Evolutionary conservation across 1,140 invertebrate species (phyloP).

Genomic region (Drosophila parabipectinata): DNA sequence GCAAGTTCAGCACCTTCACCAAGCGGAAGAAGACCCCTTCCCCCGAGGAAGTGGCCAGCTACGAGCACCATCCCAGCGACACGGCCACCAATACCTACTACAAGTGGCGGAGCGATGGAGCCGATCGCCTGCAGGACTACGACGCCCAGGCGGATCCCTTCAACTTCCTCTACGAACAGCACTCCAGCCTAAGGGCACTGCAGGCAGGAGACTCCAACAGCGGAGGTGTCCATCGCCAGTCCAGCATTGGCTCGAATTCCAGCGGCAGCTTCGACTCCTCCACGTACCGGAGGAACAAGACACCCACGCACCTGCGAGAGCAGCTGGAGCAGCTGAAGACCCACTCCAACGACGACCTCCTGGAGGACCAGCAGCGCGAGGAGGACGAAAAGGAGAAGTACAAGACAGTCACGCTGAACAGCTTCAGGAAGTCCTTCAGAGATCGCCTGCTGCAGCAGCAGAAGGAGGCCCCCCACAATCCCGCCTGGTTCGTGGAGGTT

Average conservation of each 20-base stretch:
- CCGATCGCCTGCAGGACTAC: constrained; percentile 69
- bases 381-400: constrained; percentile 75
- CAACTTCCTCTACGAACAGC: constrained; percentile 80
- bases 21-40: constrained; percentile 78
- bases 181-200: constrained; percentile 54
- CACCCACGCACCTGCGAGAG: constrained; percentile 65
- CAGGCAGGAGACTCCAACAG: constrained; percentile 10
- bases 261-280: constrained; percentile 74
- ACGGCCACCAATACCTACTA: constrained; percentile 81
- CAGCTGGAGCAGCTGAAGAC: constrained; percentile 77
- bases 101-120: constrained; percentile 76
- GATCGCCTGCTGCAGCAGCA: constrained; percentile 77
- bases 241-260: constrained; percentile 60
- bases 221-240: constrained; percentile 37
- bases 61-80: constrained; percentile 80
- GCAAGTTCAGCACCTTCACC: constrained; percentile 80
- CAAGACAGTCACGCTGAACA: constrained; percentile 79
- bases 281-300: constrained; percentile 75
- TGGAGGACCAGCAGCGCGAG: constrained; percentile 57
- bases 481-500: constrained; percentile 81
- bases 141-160: constrained; percentile 78
- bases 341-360: constrained; percentile 65
- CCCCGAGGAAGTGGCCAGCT: constrained; percentile 61
- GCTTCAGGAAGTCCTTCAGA: constrained; percentile 81
- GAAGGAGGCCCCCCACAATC: constrained; percentile 75